These are phyloP conservation scores for Tribolium freemani DNA, from an alignment of 2,888 invertebrate genomes.

Conservation along the genomic window DNA sequence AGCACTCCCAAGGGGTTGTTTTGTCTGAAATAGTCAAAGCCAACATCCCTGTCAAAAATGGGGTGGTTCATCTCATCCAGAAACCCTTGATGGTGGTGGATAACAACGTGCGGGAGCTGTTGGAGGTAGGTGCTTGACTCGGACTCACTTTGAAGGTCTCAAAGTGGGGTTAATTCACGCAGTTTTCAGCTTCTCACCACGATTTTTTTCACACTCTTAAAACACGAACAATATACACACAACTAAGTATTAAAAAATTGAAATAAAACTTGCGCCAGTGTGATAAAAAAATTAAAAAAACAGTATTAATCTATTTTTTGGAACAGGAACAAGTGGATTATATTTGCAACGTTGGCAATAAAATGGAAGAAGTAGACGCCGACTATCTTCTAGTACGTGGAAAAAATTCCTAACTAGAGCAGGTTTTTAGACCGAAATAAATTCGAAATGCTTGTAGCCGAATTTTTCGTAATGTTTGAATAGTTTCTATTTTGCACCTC, in stretches of 20 bases:
- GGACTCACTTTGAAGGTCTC: neutral
- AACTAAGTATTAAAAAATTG: neutral
- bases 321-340: conserved; percentile 60
- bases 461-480: neutral
- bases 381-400: conserved; percentile 33
- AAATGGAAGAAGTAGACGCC: conserved; percentile 45
- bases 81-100: conserved; percentile 93
- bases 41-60: conserved; percentile 93
- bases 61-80: conserved; percentile 93
- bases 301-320: conserved; percentile 17
- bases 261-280: neutral
- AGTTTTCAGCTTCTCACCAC: conserved; percentile 27
- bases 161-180: conserved; percentile 13
- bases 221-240: conserved; percentile 25
- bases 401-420: conserved; percentile 7
- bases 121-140: conserved; percentile 75
- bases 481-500: neutral
- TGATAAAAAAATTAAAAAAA: neutral
- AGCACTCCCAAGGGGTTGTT: conserved; percentile 87
- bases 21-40: conserved; percentile 89
- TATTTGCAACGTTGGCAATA: conserved; percentile 61
- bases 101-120: conserved; percentile 86
- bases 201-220: neutral
- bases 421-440: conserved; percentile 1
- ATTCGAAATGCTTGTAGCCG: neutral